phyloP scores from a whole-genome alignment of 2,797 vertebrate genomes.

The Gephyroberyx darwinii region DNA sequence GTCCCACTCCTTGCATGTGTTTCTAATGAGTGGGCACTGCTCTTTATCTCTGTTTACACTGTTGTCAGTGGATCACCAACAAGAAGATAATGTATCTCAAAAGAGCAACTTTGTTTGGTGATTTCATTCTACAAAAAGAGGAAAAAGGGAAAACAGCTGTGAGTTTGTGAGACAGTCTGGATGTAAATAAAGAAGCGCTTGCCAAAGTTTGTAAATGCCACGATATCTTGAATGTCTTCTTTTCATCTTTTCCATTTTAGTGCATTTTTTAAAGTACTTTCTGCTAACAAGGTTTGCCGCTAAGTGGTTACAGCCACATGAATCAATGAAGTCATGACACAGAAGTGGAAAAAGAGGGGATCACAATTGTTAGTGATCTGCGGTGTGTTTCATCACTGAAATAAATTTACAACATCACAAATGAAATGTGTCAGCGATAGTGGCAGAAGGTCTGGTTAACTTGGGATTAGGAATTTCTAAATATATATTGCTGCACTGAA shows the following conservation, averaged over 20 bases:
- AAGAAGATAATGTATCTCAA: slow-evolving; percentile 55
- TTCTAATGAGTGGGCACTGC: slow-evolving; percentile 61
- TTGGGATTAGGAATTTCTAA: background rate
- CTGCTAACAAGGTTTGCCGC: background rate
- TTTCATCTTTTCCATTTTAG: slow-evolving; percentile 1
- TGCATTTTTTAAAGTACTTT: background rate
- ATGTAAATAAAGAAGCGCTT: slow-evolving; percentile 89
- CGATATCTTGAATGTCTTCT: slow-evolving; percentile 58
- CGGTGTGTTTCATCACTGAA: background rate
- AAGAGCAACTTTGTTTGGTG: slow-evolving; percentile 56
- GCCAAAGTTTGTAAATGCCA: slow-evolving; percentile 87
- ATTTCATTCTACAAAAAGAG: slow-evolving; percentile 40
- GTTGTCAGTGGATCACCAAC: slow-evolving; percentile 57
- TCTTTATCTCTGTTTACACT: slow-evolving; percentile 71
- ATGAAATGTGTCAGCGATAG: background rate
- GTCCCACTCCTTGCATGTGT: slow-evolving; percentile 74
- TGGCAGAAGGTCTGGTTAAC: background rate
- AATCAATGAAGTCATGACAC: background rate
- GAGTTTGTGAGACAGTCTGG: slow-evolving; percentile 79
- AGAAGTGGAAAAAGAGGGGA: background rate
- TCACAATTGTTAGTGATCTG: background rate
- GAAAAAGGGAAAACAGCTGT: slow-evolving; percentile 74
- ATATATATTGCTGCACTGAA: background rate
- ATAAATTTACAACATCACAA: background rate
- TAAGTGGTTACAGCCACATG: background rate